Evolutionary conservation across 1,140 invertebrate genomes (phyloP), one percentile per base, ranked within the genome.

Genomic region (Micrasema longulum): DNA sequence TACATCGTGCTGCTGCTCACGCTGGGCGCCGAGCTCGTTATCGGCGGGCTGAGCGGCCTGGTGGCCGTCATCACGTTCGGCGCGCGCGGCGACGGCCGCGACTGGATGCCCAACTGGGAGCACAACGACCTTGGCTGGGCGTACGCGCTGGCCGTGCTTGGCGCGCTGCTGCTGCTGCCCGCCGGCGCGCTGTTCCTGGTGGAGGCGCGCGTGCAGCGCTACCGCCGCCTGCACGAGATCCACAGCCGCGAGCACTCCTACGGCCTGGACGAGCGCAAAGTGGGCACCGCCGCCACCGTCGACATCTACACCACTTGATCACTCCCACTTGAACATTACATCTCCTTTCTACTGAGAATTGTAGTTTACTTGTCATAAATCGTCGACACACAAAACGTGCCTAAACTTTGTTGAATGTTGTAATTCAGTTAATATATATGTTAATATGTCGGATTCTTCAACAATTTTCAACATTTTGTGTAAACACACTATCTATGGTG

Each of bases 71-170:
- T 88, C 0, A 87, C 85, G 22, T 98, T 98, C 85, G 97, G 96
- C 26, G 90, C 91, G 0, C 87, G 91, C 78, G 96, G 95, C 10
- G 95, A 98, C 83, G 91, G 94, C 1, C 85, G 96, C 22, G 93
- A 95, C 77, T 99, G 97, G 96, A 97, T 98, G 93, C 97, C 96
- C 0, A 90, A 97, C 78, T 97, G 96, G 89, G 95, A 98, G 77
- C 94, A 97, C 78, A 98, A 98, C 83, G 91, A 95, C 79, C 88
- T 98, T n/a, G 92, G 95, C 2, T 99, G 96, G 96, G 95, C 95
- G 1, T 99, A 91, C 84, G 96, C 93, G 4, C 82, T 98, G 16
- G 95, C 89, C 38, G 92, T 93, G 9, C 83, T 97, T 14, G 94
- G 94, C 18, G 89, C 90, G 3, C 85, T 94, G 12, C 83, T 91